phyloP scores from a whole-genome alignment of 2,113 vertebrate genomes.

The Phalacrocorax aristotelis region DNA sequence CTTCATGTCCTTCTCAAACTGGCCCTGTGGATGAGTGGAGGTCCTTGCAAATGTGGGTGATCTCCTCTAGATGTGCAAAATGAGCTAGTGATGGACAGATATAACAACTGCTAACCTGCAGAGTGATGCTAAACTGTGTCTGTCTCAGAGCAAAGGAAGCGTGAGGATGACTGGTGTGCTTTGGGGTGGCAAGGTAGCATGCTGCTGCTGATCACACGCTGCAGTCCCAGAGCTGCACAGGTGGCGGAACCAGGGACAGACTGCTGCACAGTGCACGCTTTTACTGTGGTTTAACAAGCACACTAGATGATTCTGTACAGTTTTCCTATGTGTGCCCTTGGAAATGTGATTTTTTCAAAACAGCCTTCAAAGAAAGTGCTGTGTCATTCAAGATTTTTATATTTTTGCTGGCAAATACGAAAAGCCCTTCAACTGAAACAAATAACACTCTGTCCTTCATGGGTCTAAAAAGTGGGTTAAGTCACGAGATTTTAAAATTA shows the following conservation, averaged over 20 bases:
- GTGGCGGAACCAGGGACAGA: background rate
- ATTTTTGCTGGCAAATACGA: background rate
- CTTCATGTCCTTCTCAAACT: background rate
- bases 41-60: background rate
- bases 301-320: background rate
- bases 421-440: background rate
- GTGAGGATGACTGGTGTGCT: background rate
- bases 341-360: background rate
- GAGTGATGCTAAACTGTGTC: background rate
- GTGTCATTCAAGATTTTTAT: background rate
- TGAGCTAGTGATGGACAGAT: background rate
- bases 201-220: background rate
- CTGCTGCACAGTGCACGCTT: background rate
- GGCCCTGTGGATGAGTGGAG: background rate
- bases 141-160: background rate
- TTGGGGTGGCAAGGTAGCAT: background rate
- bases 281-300: background rate
- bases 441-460: background rate
- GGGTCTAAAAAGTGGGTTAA: background rate
- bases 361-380: background rate
- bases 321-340: background rate
- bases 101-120: fast-evolving
- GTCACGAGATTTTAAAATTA: background rate
- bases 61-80: background rate
- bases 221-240: background rate